Percentiles rank a stretch among this genome's conserved stretches.
phyloP scores from a whole-genome alignment of 2,113 vertebrate genomes.

The Scatophagus argus region DNA sequence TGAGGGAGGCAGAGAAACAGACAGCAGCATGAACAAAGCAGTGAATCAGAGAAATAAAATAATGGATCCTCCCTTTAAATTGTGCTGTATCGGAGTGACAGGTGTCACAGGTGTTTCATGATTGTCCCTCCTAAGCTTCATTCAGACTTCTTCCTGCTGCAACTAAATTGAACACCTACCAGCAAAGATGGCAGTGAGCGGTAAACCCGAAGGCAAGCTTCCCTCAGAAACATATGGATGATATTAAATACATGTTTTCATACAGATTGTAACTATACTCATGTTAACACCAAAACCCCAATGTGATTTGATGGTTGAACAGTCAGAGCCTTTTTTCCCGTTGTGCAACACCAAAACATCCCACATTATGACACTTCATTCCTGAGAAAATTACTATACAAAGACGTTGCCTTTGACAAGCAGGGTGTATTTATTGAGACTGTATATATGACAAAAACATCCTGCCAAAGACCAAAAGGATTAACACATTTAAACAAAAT shows the following conservation, averaged over 20 bases:
- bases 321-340: not conserved
- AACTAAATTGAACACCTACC: not conserved
- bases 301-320: not conserved
- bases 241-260: not conserved
- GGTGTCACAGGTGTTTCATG: too few relatives aligned
- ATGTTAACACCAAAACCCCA: not conserved
- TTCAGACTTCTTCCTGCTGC: not conserved
- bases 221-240: not conserved
- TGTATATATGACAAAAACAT: not conserved
- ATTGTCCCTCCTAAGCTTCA: not conserved
- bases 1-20: too few relatives aligned
- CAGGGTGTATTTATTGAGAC: not conserved
- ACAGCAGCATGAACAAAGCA: too few relatives aligned
- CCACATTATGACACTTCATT: not conserved
- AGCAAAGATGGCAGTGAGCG: not conserved
- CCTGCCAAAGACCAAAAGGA: not conserved
- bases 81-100: not conserved
- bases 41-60: too few relatives aligned
- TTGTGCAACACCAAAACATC: not conserved
- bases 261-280: not conserved
- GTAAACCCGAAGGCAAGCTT: not conserved
- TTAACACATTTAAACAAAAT: not conserved
- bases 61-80: too few relatives aligned
- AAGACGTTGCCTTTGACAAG: not conserved
- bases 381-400: too few relatives aligned